A percentile compares a stretch with the other conserved stretches of the same genome.
Evolutionary conservation across 2,113 vertebrate species (phyloP).

Genomic region (Corythoichthys haematopterus): DNA sequence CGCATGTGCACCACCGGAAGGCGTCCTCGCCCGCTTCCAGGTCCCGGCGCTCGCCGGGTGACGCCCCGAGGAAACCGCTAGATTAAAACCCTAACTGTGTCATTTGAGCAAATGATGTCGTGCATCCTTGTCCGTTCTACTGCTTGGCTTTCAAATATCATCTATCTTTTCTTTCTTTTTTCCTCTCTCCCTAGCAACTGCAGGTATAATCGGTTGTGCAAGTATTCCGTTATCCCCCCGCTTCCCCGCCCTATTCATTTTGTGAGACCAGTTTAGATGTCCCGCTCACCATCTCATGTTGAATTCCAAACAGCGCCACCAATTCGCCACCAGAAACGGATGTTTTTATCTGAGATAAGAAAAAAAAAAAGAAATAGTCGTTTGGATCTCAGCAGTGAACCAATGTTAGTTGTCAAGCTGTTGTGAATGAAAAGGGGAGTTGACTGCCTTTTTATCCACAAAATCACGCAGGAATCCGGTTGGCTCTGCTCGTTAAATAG

Average conservation of each 20-base stretch:
- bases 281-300: conserved; percentile 58
- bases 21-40: background rate
- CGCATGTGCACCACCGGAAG: background rate
- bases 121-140: conserved; percentile 66
- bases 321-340: background rate
- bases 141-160: conserved; percentile 66
- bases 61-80: background rate
- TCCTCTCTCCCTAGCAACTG: conserved; percentile 75
- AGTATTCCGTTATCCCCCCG: conserved; percentile 61
- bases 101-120: background rate
- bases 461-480: conserved; percentile 57
- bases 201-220: conserved; percentile 76
- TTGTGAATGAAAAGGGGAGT: conserved; percentile 52
- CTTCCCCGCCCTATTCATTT: conserved; percentile 24
- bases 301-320: conserved; percentile 43
- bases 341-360: background rate
- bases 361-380: background rate
- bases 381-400: conserved; percentile 23
- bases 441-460: conserved; percentile 55
- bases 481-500: conserved; percentile 47
- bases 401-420: conserved; percentile 38
- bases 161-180: conserved; percentile 62
- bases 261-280: conserved; percentile 51
- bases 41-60: background rate
- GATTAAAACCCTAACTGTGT: background rate